Conservation (phyloP, 2,113 vertebrate genomes). For the Charadrius vociferus region DNA sequence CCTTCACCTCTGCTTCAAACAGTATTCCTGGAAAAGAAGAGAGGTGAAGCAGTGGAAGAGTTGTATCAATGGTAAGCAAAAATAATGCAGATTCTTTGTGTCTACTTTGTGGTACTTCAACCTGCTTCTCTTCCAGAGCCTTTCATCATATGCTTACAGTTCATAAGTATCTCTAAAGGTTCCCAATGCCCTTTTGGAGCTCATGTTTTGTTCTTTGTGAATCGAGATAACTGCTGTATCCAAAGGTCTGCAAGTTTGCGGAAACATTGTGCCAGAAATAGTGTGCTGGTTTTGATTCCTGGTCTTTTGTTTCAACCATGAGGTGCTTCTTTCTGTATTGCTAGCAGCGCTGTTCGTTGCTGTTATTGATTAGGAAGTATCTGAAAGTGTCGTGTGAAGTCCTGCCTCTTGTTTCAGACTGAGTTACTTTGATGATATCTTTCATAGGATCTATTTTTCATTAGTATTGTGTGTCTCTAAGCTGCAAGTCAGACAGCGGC, state of each 20-base stretch:
- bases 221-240: background rate
- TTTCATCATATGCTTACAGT: background rate
- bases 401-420: background rate
- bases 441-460: background rate
- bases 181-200: background rate
- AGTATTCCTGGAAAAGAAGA: background rate
- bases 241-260: background rate
- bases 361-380: background rate
- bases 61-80: background rate
- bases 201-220: background rate
- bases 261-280: background rate
- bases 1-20: background rate
- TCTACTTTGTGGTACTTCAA: background rate
- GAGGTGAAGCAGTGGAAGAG: background rate
- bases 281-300: background rate
- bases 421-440: background rate
- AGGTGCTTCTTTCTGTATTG: background rate
- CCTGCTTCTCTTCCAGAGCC: background rate
- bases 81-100: background rate
- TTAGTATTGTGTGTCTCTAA: background rate
- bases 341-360: background rate
- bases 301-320: background rate
- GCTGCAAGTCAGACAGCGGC: background rate
- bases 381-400: background rate
- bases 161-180: background rate